Evolutionary conservation across 2,888 invertebrate genomes (phyloP).

Genomic region (Thymelicus lineola): DNA sequence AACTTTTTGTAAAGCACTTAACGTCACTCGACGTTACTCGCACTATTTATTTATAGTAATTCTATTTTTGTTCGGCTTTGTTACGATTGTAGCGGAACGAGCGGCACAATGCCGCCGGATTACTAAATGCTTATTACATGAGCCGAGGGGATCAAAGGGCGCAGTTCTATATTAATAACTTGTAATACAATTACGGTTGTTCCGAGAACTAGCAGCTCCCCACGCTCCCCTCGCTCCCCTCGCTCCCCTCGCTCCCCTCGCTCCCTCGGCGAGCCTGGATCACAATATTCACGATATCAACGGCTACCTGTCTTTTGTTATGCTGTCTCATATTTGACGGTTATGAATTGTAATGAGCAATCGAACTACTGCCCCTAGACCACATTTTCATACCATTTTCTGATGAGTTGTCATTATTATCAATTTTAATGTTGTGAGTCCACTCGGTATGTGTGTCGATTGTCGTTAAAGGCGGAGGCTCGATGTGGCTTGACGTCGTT

Average conservation of each 20-base stretch:
- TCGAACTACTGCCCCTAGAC: too few relatives aligned
- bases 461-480: too few relatives aligned
- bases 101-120: constrained; percentile 49
- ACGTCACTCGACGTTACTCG: constrained; percentile 65
- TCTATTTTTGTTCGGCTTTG: constrained; percentile 70
- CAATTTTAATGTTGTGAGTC: too few relatives aligned
- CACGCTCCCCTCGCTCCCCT: neutral
- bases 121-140: constrained; percentile 40
- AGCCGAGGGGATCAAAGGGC: constrained; percentile 26
- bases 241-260: neutral
- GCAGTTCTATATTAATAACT: constrained; percentile 33
- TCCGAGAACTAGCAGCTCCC: neutral
- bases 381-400: too few relatives aligned
- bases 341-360: neutral
- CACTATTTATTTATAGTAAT: constrained; percentile 77
- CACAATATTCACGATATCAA: neutral
- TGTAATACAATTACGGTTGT: constrained; percentile 25
- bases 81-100: constrained; percentile 57
- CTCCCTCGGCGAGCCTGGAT: neutral
- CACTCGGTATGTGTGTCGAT: too few relatives aligned
- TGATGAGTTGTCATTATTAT: too few relatives aligned
- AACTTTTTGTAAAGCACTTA: constrained; percentile 72
- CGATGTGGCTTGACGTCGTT: too few relatives aligned
- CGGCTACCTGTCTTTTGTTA: neutral
- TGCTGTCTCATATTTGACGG: neutral